phyloP scores from a whole-genome alignment of 2,797 vertebrate genomes.

The Glyptemys insculpta region DNA sequence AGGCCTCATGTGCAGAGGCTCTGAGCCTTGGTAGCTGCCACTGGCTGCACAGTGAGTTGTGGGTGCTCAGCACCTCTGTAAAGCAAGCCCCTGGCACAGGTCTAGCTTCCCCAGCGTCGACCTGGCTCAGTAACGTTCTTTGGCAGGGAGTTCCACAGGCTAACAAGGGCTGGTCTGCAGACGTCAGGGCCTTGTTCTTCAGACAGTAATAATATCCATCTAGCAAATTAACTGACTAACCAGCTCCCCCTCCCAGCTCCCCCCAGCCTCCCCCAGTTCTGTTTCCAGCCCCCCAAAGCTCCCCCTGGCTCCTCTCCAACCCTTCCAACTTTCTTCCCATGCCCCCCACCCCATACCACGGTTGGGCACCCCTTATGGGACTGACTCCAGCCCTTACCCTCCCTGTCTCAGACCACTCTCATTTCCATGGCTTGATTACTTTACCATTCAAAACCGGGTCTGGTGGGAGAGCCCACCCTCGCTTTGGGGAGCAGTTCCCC shows the following conservation, averaged over 20 bases:
- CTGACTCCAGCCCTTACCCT: neutral
- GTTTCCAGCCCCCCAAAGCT: too few species aligned
- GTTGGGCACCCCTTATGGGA: neutral
- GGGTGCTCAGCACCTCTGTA: neutral
- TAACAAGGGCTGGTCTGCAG: neutral
- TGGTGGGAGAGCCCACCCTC: neutral
- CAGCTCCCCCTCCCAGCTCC: too few species aligned
- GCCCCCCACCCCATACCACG: neutral
- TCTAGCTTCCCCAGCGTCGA: neutral
- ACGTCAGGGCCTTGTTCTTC: neutral
- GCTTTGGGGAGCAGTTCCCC: too few species aligned
- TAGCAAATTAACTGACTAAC: neutral
- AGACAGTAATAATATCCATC: neutral
- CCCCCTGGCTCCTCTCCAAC: too few species aligned
- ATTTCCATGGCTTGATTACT: neutral
- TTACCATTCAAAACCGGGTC: neutral
- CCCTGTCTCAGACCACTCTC: neutral
- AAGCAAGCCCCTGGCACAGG: neutral
- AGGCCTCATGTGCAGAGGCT: too few species aligned
- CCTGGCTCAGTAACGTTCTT: neutral
- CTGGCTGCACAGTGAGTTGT: neutral
- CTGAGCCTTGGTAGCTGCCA: neutral
- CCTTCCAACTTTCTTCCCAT: neutral
- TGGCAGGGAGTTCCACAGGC: neutral
- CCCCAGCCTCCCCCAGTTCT: neutral